phyloP scores from a whole-genome alignment of 1,140 invertebrate species.

The Rhizoglyphus robini region DNA sequence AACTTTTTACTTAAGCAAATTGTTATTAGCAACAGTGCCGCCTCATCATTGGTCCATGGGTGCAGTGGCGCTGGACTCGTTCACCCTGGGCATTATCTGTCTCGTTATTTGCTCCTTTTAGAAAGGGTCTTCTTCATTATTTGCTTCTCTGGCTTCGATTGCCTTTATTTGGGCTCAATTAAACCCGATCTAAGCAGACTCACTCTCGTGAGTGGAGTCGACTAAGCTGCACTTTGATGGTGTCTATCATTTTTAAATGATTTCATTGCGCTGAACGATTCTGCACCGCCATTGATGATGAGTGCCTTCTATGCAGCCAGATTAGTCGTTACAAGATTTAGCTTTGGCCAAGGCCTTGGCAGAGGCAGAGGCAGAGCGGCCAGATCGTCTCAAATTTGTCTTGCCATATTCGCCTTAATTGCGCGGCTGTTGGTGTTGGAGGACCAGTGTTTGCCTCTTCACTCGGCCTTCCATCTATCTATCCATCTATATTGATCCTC shows the following conservation, averaged over 20 bases:
- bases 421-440: not conserved
- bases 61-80: too few species aligned
- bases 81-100: not conserved
- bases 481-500: slow-evolving; percentile 10
- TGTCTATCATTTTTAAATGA: too few species aligned
- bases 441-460: not conserved
- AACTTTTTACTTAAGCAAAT: slow-evolving; percentile 12
- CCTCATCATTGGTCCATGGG: not conserved
- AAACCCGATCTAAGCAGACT: not conserved
- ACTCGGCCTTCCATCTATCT: not conserved
- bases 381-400: not conserved
- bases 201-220: not conserved
- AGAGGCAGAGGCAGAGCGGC: not conserved
- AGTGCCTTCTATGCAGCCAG: too few species aligned
- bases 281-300: too few species aligned
- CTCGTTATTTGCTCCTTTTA: not conserved
- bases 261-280: too few species aligned
- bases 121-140: not conserved
- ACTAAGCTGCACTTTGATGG: not conserved
- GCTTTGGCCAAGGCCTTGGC: not conserved
- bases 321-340: slow-evolving; percentile 2
- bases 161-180: slow-evolving; percentile 10
- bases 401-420: slow-evolving; percentile 2
- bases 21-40: not conserved
- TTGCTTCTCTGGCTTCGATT: not conserved